A percentile compares a stretch with the other conserved stretches of the same genome.
Conservation (phyloP, 1,140 invertebrate genomes). For the Aplysia californica region DNA sequence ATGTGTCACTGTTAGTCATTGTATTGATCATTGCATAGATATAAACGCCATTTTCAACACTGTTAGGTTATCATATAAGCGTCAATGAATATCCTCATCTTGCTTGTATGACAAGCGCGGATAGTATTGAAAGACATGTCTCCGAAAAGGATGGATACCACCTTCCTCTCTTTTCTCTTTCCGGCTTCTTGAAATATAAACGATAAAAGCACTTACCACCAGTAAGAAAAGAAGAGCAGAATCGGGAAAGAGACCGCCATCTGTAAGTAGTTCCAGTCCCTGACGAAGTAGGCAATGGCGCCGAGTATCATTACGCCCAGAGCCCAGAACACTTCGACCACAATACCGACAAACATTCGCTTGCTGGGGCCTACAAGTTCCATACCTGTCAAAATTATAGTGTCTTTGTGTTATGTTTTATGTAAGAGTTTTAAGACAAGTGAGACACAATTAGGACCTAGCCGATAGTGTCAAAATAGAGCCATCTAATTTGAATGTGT, state of each 20-base stretch:
- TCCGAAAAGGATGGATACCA: no score
- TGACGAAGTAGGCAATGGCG: slow-evolving; percentile 74
- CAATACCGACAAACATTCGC: slow-evolving; percentile 77
- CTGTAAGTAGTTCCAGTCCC: slow-evolving; percentile 81
- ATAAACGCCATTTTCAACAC: no score
- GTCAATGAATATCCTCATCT: background rate
- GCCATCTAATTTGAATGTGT: no score
- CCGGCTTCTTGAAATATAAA: background rate
- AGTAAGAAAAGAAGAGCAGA: slow-evolving; percentile 75
- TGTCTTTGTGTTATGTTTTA: no score
- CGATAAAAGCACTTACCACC: slow-evolving; percentile 45
- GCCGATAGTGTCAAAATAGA: no score
- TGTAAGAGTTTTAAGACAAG: no score
- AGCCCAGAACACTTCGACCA: slow-evolving; percentile 80
- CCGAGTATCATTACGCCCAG: slow-evolving; percentile 77
- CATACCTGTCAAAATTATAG: slow-evolving; percentile 50
- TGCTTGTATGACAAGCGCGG: no score
- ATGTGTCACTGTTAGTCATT: no score
- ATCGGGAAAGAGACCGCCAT: slow-evolving; percentile 81
- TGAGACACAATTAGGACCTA: no score
- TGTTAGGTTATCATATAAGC: no score
- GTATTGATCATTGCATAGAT: no score
- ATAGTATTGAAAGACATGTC: no score
- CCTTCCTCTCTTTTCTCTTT: background rate
- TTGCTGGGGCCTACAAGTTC: slow-evolving; percentile 68